phyloP scores from a whole-genome alignment of 2,888 invertebrate species.

The Morpho helenor region DNA sequence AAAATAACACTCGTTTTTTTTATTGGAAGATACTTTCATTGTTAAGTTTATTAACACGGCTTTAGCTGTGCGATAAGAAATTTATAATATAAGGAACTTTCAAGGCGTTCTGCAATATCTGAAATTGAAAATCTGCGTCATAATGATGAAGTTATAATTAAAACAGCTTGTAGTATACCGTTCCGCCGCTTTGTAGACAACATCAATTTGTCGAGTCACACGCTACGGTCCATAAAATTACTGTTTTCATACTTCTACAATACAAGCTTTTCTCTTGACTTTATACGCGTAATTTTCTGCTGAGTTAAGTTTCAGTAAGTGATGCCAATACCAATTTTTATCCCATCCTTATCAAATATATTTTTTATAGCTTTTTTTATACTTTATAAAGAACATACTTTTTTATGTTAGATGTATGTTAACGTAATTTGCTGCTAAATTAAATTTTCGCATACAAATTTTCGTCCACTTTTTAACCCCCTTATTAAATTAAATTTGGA shows the following conservation, averaged over 20 bases:
- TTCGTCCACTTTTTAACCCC: too few relatives aligned
- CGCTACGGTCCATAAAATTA: conserved; percentile 30
- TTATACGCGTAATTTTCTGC: too few relatives aligned
- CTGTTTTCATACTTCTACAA: conserved; percentile 15
- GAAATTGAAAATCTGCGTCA: conserved; percentile 16
- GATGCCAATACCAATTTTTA: too few relatives aligned
- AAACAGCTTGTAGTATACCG: conserved; percentile 7
- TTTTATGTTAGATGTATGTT: too few relatives aligned
- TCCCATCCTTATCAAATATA: too few relatives aligned
- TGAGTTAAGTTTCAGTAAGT: too few relatives aligned
- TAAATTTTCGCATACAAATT: too few relatives aligned
- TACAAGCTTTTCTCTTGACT: background rate
- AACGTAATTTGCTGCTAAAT: too few relatives aligned
- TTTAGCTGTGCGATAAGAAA: conserved; percentile 6
- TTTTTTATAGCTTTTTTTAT: too few relatives aligned
- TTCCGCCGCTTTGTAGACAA: conserved; percentile 4
- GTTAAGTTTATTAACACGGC: background rate
- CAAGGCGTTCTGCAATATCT: conserved; percentile 9
- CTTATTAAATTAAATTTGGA: too few relatives aligned
- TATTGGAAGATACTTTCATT: background rate
- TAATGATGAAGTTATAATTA: conserved; percentile 12
- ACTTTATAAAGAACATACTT: too few relatives aligned
- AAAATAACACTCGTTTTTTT: too few relatives aligned
- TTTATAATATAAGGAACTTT: conserved; percentile 8
- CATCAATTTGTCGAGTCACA: conserved; percentile 22